Conservation (phyloP, 2,888 invertebrate species). For the Leptogaster cylindrica region DNA sequence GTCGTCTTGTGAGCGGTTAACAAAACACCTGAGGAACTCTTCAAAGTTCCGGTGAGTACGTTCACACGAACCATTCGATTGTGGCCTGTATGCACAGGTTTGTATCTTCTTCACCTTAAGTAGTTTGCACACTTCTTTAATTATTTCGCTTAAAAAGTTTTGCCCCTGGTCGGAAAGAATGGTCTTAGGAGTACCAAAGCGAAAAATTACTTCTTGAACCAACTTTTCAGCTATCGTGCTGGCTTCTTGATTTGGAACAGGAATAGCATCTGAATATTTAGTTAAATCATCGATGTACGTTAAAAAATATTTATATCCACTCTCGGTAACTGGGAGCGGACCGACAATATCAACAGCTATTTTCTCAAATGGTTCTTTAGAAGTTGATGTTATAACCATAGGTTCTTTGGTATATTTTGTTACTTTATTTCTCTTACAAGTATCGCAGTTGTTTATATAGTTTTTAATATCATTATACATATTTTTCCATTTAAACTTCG, state of each 20-base stretch:
- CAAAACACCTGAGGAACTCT: constrained; percentile 48
- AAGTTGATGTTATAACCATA: constrained; percentile 33
- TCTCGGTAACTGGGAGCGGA: neutral
- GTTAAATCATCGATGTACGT: constrained; percentile 1
- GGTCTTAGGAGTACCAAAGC: neutral
- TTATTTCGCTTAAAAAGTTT: constrained; percentile 12
- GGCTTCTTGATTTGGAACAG: neutral
- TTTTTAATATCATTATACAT: constrained; percentile 39
- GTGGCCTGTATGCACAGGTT: constrained; percentile 18
- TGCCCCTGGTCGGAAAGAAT: constrained; percentile 1
- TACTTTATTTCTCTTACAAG: constrained; percentile 33
- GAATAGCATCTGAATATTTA: neutral
- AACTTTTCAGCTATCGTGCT: neutral
- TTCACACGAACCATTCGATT: constrained; percentile 18
- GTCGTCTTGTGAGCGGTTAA: constrained; percentile 50
- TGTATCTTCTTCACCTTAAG: constrained; percentile 9
- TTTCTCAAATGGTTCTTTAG: neutral
- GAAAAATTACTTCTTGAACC: neutral
- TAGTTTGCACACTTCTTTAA: constrained; percentile 45
- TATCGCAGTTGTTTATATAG: constrained; percentile 4
- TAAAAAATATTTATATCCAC: constrained; percentile 18
- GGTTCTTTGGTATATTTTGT: constrained; percentile 7
- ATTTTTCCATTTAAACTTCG: constrained; percentile 25
- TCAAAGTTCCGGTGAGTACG: constrained; percentile 1
- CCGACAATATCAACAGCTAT: neutral